Base-by-base conservation (phyloP, 2,888 invertebrate genomes). In the Sphaerophoria rueppellii region DNA sequence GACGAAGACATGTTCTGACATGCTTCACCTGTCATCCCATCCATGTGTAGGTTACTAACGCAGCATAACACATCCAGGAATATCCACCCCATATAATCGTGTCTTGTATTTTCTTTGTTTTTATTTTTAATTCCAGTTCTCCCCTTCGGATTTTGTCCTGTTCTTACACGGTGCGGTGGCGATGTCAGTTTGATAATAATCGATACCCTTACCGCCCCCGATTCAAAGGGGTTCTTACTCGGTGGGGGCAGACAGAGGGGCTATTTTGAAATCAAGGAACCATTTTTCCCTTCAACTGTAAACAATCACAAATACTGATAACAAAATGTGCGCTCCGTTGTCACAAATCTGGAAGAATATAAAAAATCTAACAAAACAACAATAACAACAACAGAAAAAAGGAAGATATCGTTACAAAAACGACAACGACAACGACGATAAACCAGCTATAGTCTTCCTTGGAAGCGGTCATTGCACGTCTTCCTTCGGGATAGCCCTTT, bases 11-110 rank as follows among this genome's bases (percentile, higher is more conserved):
- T 87, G 79, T 87, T 87, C 87, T 87, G 87, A 86, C 88, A 88
- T 82, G 88, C 82, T 88, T 82, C 88, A 88, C 87, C 88, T 88
- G 87, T 87, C 87, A 82, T 63, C 76, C 24, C 67, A 37, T 57
- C 60, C 55, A 67, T 79, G 75, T 83, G 69, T 65, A 48, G 75
- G 52, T 69, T 69, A 35, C 55, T 65, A 14, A 24, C 43, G 34
- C 46, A 34, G 24, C 24, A 24, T 24, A 24, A 61, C 46, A 57
- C 40, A 70, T 58, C 54, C 67, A 67, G 40, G 40, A 67, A 54
- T 40, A 55, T 76, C 69, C 69, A 63, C 63, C 69, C 70, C 24
- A 24, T 43, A 9, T 9, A 9, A 58, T 52, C 32, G 14, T 43
- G 43, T 6, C 40, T 40, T 40, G 6, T 40, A 6, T 43, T 9